Evolutionary conservation across 23 tunicate genomes (phyloP).

Genomic region (Diplosoma virens): DNA sequence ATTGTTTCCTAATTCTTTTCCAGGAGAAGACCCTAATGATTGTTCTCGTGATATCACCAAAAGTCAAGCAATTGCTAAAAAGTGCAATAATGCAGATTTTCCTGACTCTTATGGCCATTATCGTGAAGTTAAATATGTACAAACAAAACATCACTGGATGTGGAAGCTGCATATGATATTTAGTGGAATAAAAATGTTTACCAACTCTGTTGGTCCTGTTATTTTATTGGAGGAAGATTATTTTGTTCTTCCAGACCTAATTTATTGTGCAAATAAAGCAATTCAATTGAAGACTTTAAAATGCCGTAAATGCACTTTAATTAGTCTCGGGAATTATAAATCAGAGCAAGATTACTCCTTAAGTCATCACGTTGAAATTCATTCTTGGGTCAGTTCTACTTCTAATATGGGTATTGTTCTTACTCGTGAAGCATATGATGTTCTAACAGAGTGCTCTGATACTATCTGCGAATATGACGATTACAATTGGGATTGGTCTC

Average conservation of each 20-base stretch:
- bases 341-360: slow-evolving; percentile 12
- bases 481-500: slow-evolving; percentile 98
- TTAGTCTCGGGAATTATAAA: slow-evolving; percentile 76
- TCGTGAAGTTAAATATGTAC: slow-evolving; percentile 81
- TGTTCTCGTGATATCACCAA: slow-evolving; percentile 70
- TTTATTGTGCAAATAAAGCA: slow-evolving; percentile 35
- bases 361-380: slow-evolving; percentile 37
- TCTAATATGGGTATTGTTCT: slow-evolving; percentile 88
- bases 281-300: slow-evolving; percentile 5
- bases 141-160: slow-evolving; percentile 92
- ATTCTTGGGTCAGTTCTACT: slow-evolving; percentile 67
- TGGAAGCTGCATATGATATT: slow-evolving; percentile 93
- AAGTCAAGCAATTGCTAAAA: slow-evolving; percentile 44
- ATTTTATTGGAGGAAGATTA: slow-evolving; percentile 85
- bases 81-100: slow-evolving; percentile 88
- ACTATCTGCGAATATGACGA: slow-evolving; percentile 82
- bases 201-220: slow-evolving; percentile 32
- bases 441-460: slow-evolving; percentile 35
- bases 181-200: slow-evolving; percentile 45
- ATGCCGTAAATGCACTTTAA: slow-evolving; percentile 62
- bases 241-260: slow-evolving; percentile 66
- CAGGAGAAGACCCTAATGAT: slow-evolving; percentile 88
- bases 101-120: slow-evolving; percentile 89
- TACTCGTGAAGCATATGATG: slow-evolving; percentile 29
- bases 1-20: slow-evolving; percentile 63